Base-by-base conservation (phyloP, 2,797 vertebrate species). In the Catostomus latipinnis region DNA sequence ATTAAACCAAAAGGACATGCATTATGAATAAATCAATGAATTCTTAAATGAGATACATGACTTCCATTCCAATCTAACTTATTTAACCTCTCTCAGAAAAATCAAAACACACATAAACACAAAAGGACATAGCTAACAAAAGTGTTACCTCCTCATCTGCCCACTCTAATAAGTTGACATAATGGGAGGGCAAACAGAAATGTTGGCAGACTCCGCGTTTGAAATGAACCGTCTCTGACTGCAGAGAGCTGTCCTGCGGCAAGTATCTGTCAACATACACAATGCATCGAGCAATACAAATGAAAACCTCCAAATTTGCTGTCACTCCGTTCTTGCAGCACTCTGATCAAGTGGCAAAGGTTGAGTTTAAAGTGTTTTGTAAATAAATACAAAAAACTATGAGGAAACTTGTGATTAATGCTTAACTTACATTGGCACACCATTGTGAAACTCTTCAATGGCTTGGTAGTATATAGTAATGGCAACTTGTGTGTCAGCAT, bases 401-500 rank as follows among this genome's bases (percentile, higher is more conserved):
- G 54, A 22, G 43, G 9, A 6, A 70, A 34, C 14, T 6, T 61
- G 68, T 79, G 69, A 63, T 12, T 57, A 12, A 16, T 46, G n/a
- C 67, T 18, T 14, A 52, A 90, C 95, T 94, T 84, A 99, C 98
- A 96, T 95, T 12, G 95, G 97, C 80, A 98, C 92, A 14, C 97
- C 97, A 0, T 95, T 98, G 89, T 98, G 96, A 88, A 98, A 97
- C 87, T 99, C 97, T 87, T 99, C 98, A 0, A 94, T 94, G 78
- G 97, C 97, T 91, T 99, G 98, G 87, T 99, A 99, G 90, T 98
- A 99, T 92, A 99, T 96, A 83, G 97, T 99, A 86, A 99, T 97
- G 92, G 97, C 97, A 82, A 99, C 97, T 0, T 95, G 96, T 0
- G 96, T 92, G 3, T 99, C 98, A 0, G 97, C 96, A 77, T 99